Evolutionary conservation across 2,797 vertebrate genomes (phyloP).

Genomic region (Antrozous pallidus): DNA sequence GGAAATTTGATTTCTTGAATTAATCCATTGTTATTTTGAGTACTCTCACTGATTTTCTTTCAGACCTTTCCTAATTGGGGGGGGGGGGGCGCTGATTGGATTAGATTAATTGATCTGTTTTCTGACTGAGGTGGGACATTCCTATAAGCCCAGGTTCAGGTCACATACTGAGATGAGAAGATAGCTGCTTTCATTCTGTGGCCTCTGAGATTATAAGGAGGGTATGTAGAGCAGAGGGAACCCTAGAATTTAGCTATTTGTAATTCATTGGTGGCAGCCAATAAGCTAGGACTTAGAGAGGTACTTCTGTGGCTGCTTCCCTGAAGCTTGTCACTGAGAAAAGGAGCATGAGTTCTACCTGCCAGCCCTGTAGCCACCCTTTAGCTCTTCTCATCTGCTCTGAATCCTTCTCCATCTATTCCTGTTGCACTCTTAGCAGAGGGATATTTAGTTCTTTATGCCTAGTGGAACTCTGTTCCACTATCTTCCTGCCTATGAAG

Average conservation of each 20-base stretch:
- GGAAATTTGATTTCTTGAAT: conserved; percentile 17
- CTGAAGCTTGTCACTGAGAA: neutral
- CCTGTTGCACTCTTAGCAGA: neutral
- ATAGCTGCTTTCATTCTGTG: conserved; percentile 26
- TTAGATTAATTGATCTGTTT: conserved; percentile 26
- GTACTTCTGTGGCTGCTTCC: neutral
- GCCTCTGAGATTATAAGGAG: neutral
- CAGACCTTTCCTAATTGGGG: neutral
- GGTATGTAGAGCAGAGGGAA: neutral
- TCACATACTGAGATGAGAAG: neutral
- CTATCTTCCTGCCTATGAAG: neutral
- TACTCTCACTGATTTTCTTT: conserved; percentile 30
- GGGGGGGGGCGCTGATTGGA: neutral
- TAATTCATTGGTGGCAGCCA: neutral
- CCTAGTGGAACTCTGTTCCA: neutral
- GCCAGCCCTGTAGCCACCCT: neutral
- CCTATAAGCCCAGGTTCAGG: neutral
- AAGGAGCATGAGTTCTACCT: neutral
- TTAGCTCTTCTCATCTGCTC: neutral
- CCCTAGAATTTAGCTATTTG: neutral
- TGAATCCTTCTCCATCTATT: neutral
- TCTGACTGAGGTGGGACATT: neutral
- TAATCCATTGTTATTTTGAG: neutral
- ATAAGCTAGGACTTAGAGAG: neutral
- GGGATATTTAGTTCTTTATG: neutral